These are phyloP conservation scores for Drosophila vallismaia DNA, from an alignment of 2,888 invertebrate genomes.

Conservation along the genomic window DNA sequence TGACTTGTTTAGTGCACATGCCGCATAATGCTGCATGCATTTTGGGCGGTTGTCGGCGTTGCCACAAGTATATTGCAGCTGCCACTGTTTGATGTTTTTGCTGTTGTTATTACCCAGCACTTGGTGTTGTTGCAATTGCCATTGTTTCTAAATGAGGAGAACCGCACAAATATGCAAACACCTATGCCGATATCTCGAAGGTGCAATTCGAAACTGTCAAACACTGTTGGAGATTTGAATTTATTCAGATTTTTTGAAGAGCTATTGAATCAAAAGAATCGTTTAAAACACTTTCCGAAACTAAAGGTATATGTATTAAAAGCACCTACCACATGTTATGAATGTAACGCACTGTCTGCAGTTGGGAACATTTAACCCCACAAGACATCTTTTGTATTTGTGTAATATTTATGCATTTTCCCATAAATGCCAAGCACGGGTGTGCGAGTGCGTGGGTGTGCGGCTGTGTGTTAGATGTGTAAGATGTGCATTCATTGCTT, in stretches of 20 bases:
- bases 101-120: conserved; percentile 51
- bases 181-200: conserved; percentile 22
- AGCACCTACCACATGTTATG: neutral
- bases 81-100: conserved; percentile 47
- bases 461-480: conserved; percentile 15
- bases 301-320: neutral
- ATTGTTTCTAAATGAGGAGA: conserved; percentile 64
- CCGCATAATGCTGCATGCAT: conserved; percentile 79
- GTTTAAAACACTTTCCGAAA: no score
- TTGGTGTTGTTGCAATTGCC: conserved; percentile 43
- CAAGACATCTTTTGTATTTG: conserved; percentile 18
- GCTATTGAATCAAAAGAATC: no score
- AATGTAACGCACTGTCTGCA: conserved; percentile 5
- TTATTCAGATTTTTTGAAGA: no score
- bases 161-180: conserved; percentile 50
- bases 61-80: conserved; percentile 40
- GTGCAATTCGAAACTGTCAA: neutral
- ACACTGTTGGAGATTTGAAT: no score
- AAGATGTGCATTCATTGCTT: conserved; percentile 67
- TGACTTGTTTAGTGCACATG: conserved; percentile 77
- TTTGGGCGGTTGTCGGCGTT: conserved; percentile 31
- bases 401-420: conserved; percentile 67
- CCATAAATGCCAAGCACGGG: conserved; percentile 55
- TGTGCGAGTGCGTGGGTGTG: neutral
- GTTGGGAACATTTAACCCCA: conserved; percentile 9